Base-by-base conservation (phyloP, 1,140 invertebrate genomes). In the Sogatella furcifera region DNA sequence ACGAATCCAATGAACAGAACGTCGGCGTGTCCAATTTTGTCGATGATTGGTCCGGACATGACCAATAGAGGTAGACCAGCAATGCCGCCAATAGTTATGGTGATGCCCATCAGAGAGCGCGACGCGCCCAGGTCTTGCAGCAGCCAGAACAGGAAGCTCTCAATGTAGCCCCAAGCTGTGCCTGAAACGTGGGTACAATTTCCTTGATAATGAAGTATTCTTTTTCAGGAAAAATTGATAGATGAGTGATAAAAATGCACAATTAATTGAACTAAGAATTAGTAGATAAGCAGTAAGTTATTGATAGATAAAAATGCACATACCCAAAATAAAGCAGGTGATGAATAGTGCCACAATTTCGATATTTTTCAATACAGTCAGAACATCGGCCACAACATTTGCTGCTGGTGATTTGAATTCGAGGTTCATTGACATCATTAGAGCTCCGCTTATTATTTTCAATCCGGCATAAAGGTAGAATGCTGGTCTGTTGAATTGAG, bases 61-160 rank as follows among this genome's bases (percentile, higher is more conserved):
- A 86, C 84, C 2, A 93, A 73, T 19, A 92, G 76, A 5, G 89
- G 86, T 55, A 92, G 78, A 11, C 90, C 89, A 6, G 86, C 81
- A 0, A 89, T 74, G 22, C 86, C 86, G 11, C 86, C 87, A 22
- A 90, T 84, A 0, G 88, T 87, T 62, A 92, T 82, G 0, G 89
- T 91, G 55, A 93, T 81, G 15, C 90, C 90, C 82, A 93, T 89
- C 22, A 93, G 74, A 9, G 84, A 85, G 62, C 87, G 82, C 1
- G 84, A 84, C 9, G 82, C 86, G 14, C 88, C 88, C 57, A 92
- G 73, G 69, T 90, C 88, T 72, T 89, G 81, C 9, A 93, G 78
- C 60, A 90, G 79, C 89, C 88, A 92, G 72, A 92, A 93, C 4
- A 93, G 74, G 72, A 92, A 94, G 59, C 84, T 89, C 72, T 92